phyloP scores from a whole-genome alignment of 2,797 vertebrate species.

The Odontamblyopus rebecca region DNA sequence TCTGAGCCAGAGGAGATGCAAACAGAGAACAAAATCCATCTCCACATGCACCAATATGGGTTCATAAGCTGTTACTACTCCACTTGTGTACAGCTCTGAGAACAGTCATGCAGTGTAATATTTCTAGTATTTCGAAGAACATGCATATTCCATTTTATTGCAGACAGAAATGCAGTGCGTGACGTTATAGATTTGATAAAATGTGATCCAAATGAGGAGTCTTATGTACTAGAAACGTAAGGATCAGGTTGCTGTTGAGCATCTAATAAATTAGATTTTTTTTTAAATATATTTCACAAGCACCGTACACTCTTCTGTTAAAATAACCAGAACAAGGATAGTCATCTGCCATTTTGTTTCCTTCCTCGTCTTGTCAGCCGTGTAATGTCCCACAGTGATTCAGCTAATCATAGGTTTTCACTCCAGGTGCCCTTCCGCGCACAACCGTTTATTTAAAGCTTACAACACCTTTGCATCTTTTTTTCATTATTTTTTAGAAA shows the following conservation, averaged over 20 bases:
- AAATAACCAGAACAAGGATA: background rate
- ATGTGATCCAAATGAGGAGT: background rate
- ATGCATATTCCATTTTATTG: too few relatives aligned
- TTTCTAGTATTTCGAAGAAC: too few relatives aligned
- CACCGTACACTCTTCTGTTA: background rate
- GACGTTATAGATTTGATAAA: background rate
- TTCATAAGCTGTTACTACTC: constrained; percentile 39
- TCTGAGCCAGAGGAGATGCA: constrained; percentile 67
- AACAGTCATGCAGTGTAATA: background rate
- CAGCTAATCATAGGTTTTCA: background rate
- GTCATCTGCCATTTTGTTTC: background rate
- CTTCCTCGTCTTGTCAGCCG: too few relatives aligned
- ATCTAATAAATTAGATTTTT: background rate
- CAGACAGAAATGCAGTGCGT: background rate
- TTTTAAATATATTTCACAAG: background rate
- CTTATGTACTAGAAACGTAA: background rate
- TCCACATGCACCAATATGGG: constrained; percentile 34
- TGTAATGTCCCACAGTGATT: background rate
- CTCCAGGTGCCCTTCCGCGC: background rate
- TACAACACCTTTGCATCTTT: background rate
- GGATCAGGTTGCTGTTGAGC: background rate
- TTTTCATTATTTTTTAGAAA: background rate
- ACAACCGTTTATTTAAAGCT: background rate
- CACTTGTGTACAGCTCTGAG: background rate
- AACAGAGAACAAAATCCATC: constrained; percentile 78